Conservation (phyloP, 2,797 vertebrate species). For the Chaunax sp. region DNA sequence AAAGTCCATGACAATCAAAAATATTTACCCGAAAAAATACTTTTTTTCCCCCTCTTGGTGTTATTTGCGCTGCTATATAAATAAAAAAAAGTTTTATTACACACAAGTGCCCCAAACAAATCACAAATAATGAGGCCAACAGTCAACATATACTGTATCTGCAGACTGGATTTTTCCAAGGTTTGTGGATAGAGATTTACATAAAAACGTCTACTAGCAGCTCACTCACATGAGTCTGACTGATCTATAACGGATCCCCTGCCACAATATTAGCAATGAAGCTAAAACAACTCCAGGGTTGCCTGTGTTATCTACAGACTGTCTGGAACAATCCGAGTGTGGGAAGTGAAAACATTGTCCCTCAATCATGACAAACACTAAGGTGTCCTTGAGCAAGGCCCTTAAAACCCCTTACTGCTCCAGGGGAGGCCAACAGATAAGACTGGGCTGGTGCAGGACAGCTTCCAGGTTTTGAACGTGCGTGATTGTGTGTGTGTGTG, state of each 20-base stretch:
- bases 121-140: not conserved
- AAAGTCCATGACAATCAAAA: not conserved
- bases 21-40: not conserved
- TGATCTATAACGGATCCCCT: not conserved
- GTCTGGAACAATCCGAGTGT: constrained; percentile 4
- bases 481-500: not conserved
- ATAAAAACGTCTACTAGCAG: not conserved
- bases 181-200: not conserved
- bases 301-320: constrained; percentile 6
- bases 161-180: not conserved
- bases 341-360: not conserved
- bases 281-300: constrained; percentile 10
- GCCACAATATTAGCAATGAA: not conserved
- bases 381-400: constrained; percentile 47
- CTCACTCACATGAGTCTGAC: not conserved
- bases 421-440: constrained; percentile 14
- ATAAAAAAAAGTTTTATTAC: constrained; percentile 1
- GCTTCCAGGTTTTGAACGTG: constrained; percentile 14
- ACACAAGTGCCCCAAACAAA: not conserved
- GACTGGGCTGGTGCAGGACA: not conserved
- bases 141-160: not conserved
- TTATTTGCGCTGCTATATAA: not conserved
- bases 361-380: not conserved
- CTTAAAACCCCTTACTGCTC: constrained; percentile 32
- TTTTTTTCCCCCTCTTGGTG: not conserved